These are phyloP conservation scores for Grallaria varia DNA, from an alignment of 2,113 vertebrate genomes.

Conservation along the genomic window DNA sequence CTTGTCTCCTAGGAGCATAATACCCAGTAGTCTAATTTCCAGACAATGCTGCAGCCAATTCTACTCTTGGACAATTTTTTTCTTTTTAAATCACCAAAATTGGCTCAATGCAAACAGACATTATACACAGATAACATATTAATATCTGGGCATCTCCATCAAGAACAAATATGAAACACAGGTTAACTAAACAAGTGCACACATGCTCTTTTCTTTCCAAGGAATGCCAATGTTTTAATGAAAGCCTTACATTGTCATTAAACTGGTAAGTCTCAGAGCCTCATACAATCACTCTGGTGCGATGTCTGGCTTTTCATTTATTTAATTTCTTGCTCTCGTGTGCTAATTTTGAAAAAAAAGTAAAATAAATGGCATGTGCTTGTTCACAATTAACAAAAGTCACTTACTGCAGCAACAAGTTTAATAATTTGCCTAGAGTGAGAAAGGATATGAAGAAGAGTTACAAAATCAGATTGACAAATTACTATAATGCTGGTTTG, in stretches of 20 bases:
- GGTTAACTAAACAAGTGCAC: neutral
- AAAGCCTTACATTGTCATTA: neutral
- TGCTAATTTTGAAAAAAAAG: neutral
- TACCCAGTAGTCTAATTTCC: neutral
- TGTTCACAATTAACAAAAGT: neutral
- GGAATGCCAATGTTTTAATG: neutral
- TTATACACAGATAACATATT: neutral
- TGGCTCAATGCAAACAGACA: neutral
- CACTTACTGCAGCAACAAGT: neutral
- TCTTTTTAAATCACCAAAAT: neutral
- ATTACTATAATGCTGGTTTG: neutral
- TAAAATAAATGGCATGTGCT: neutral
- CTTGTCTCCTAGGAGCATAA: neutral
- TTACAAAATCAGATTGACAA: neutral
- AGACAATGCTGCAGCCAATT: neutral
- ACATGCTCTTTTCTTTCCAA: neutral
- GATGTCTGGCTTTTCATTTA: neutral
- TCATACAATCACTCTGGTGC: neutral
- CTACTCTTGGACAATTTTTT: neutral
- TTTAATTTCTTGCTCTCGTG: neutral
- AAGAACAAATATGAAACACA: neutral
- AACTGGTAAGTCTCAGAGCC: neutral
- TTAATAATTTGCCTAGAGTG: neutral
- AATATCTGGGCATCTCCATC: neutral
- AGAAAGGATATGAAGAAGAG: neutral